Base-by-base conservation (phyloP, 2,888 invertebrate genomes). In the Drosophila falleni region DNA sequence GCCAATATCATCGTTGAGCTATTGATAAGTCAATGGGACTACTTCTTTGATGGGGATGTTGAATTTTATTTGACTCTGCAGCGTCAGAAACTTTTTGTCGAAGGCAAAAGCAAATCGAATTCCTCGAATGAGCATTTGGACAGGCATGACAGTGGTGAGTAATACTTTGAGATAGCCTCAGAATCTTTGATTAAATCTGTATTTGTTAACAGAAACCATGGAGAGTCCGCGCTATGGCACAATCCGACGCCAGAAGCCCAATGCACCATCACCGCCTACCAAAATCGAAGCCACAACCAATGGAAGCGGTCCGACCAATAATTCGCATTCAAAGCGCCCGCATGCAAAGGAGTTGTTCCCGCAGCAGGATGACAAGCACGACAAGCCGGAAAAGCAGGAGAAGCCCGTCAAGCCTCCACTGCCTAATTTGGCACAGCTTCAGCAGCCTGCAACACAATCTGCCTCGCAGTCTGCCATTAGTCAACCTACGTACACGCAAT, bases 1-100 rank as follows among this genome's bases (percentile, higher is more conserved):
- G 95, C 96, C 89, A 97, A 97, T 93, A 95, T 96, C 90, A 95
- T 97, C 77, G 96, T 97, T n/a, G 97, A 97, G 89, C 93, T 96
- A 78, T 94, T 98, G 78, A 95, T 98, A 77, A 96, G 96, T 44
- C 96, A 97, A 89, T 96, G 95, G 94, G 96, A 97, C 90, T 98
- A 97, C 91, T 92, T 92, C 69, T 92, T 92, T 62, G 88, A 88
- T 9, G 96, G 96, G 56, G 96, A 97, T 68, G 93, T 96, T 44
- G 95, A 95, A 81, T 96, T 96, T 89, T 96, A 95, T 91, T 93
- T 95, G 35, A 95, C 95, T 2, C 94, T 95, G 82, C 93, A 94
- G 76, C 94, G 93, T 79, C 94, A 94, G 71, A 94, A 94, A 75
- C 91, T 94, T 41, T 93, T 94, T 70, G 94, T 94, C 8, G 94